Evolutionary conservation across 1,140 invertebrate genomes (phyloP).

Genomic region (Aradophagus sp.): DNA sequence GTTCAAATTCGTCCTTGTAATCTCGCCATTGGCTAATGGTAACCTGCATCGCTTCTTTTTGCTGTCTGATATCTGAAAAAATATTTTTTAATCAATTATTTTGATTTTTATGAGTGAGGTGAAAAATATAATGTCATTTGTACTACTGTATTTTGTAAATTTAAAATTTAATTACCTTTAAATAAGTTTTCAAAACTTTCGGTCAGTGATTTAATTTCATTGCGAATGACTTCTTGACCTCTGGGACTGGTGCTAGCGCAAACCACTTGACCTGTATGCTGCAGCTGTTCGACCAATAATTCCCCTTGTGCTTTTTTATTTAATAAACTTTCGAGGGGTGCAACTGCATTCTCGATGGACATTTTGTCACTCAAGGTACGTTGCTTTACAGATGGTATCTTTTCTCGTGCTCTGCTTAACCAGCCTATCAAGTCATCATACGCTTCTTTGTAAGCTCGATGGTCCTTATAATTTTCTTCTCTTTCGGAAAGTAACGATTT

Average conservation of each 20-base stretch:
- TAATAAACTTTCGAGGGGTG: constrained; percentile 88
- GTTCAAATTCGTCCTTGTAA: constrained; percentile 94
- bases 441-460: constrained; percentile 90
- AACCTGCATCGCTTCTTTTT: constrained; percentile 88
- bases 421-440: constrained; percentile 90
- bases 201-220: constrained; percentile 87
- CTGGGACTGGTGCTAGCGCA: constrained; percentile 85
- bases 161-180: constrained; percentile 74
- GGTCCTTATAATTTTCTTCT: constrained; percentile 91
- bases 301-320: constrained; percentile 94
- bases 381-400: constrained; percentile 90
- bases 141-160: too few species aligned
- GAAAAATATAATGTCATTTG: too few species aligned
- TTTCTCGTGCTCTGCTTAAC: constrained; percentile 89
- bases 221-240: constrained; percentile 87
- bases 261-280: constrained; percentile 90
- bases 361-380: constrained; percentile 89
- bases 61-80: constrained; percentile 83
- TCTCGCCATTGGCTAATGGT: constrained; percentile 90
- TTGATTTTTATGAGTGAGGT: too few species aligned
- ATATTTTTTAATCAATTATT: too few species aligned
- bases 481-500: constrained; percentile 81
- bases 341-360: constrained; percentile 89
- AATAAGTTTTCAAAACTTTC: constrained; percentile 91
- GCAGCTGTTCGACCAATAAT: constrained; percentile 87